phyloP scores from a whole-genome alignment of 2,888 invertebrate genomes.

The Eudasyphora cyanicolor region DNA sequence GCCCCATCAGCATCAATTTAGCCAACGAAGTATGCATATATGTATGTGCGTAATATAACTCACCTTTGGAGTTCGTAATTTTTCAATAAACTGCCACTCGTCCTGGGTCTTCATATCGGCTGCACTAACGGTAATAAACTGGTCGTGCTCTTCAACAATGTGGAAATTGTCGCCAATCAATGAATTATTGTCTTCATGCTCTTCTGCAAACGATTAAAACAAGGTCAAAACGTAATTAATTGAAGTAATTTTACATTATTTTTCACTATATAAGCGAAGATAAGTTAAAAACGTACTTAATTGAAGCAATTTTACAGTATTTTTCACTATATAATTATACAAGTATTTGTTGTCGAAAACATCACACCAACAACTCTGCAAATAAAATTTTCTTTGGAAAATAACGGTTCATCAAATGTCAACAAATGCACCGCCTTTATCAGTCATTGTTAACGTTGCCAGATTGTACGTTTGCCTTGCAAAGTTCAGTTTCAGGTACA shows the following conservation, averaged over 20 bases:
- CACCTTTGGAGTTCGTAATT: slow-evolving; percentile 15
- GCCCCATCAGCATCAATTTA: too few species aligned
- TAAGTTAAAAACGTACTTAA: neutral
- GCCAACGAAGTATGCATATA: neutral
- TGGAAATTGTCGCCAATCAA: slow-evolving; percentile 31
- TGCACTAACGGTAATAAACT: slow-evolving; percentile 72
- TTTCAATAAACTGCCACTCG: slow-evolving; percentile 69
- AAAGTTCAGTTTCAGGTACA: too few species aligned
- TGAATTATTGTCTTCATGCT: neutral
- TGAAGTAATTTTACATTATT: neutral
- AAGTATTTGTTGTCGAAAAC: too few species aligned
- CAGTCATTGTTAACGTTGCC: slow-evolving; percentile 31
- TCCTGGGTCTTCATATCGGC: slow-evolving; percentile 70
- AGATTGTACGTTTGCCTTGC: too few species aligned
- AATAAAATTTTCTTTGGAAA: slow-evolving; percentile 30
- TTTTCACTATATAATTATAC: too few species aligned
- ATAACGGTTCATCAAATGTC: slow-evolving; percentile 61
- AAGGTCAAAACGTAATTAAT: neutral
- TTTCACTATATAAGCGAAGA: too few species aligned
- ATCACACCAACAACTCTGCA: neutral
- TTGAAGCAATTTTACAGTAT: neutral
- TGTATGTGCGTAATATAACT: too few species aligned
- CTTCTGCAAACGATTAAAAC: slow-evolving; percentile 2
- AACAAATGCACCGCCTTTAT: neutral
- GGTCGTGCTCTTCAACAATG: slow-evolving; percentile 70